Evolutionary conservation across 1,140 invertebrate species (phyloP).

Genomic region (Drosophila ficusphila): DNA sequence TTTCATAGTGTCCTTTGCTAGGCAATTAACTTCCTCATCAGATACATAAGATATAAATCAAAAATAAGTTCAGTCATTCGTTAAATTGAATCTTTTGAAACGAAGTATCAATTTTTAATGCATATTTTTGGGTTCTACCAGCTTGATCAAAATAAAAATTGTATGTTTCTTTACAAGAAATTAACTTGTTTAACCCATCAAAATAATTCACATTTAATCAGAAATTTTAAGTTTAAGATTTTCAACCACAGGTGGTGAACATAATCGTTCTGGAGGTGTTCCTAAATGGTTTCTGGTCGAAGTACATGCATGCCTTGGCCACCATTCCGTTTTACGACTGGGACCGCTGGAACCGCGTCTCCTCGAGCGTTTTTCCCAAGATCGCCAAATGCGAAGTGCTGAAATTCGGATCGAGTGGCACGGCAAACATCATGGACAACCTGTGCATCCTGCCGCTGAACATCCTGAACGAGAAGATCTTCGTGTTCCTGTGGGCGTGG

Average conservation of each 20-base stretch:
- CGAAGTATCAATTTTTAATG: no score
- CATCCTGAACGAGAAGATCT: slow-evolving; percentile 92
- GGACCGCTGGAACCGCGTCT: slow-evolving; percentile 85
- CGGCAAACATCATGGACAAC: slow-evolving; percentile 87
- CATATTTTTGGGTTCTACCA: no score
- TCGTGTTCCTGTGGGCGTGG: slow-evolving; percentile 93
- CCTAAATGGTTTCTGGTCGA: slow-evolving; percentile 89
- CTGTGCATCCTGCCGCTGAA: slow-evolving; percentile 91
- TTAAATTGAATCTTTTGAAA: no score
- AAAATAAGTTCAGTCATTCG: no score
- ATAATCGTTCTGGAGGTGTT: slow-evolving; percentile 89
- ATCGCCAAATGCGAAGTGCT: slow-evolving; percentile 91
- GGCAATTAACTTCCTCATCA: slow-evolving; percentile 90
- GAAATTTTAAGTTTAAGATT: no score
- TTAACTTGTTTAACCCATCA: no score
- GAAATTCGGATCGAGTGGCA: slow-evolving; percentile 88
- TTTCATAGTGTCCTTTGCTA: no score
- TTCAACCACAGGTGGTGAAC: slow-evolving; percentile 85
- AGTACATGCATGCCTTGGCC: slow-evolving; percentile 88
- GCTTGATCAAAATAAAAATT: no score
- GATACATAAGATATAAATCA: no score
- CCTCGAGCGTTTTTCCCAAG: slow-evolving; percentile 88
- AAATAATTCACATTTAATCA: no score
- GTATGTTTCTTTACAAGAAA: no score
- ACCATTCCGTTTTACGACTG: slow-evolving; percentile 84